Evolutionary conservation across 2,888 invertebrate genomes (phyloP), one percentile per base, ranked within the genome.

Genomic region (Philonicus albiceps): DNA sequence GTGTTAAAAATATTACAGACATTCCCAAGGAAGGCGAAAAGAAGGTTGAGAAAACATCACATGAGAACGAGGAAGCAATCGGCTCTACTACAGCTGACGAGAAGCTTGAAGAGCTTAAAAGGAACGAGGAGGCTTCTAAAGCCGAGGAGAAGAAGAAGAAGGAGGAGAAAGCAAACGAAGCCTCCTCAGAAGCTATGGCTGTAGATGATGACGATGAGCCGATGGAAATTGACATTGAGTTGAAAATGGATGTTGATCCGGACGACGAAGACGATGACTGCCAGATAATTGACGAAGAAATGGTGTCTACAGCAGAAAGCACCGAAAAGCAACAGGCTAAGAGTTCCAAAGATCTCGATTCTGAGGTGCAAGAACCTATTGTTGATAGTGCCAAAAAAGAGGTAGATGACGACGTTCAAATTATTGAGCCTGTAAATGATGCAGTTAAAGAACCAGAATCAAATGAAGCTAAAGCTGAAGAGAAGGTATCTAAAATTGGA

Each of bases 291-390:
- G 86, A 86, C 40, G 55, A 76, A n/a, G 83, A 86, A 43, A 86
- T 86, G 86, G 16, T 27, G 7, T 30, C 76, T 27, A 2, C 34
- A 3, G 86, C 76, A 49, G 53, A 72, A n/a, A 75, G 27, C 34
- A 75, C 3, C 16, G 74, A 30, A 4, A 78, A 76, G 19, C 27
- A 8, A 0, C 16, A 6, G 80, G 64, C 8, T 86, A 64, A 88
- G 30, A 87, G 86, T 40, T 76, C 85, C 37, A 43, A 72, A 19
- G 87, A 86, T n/a, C 84, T 87, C 5, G 86, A 78, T 19, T 85
- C 88, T 8, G 87, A 85, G 78, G 78, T 86, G 22, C 64, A 64
- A 11, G 64, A 64, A 22, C 11, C 64, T 11, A 64, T 64, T 27
- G 74, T 74, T 34, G 74, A 74, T 64, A 64, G 64, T 74, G 74